These are phyloP conservation scores for Trachymyrmex septentrionalis DNA, from an alignment of 1,140 invertebrate species.

Conservation along the genomic window DNA sequence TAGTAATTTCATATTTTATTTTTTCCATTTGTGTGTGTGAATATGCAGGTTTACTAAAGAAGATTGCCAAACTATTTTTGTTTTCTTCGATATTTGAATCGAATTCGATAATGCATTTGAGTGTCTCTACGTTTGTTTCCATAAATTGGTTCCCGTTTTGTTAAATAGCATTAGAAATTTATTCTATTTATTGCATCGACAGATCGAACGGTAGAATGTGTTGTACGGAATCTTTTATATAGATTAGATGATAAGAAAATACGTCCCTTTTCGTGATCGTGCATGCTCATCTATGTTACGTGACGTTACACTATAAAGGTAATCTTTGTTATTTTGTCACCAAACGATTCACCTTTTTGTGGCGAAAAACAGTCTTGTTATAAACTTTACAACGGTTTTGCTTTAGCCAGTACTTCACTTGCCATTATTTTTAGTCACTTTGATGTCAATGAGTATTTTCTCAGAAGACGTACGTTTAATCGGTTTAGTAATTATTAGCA, in stretches of 20 bases:
- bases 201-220: background rate
- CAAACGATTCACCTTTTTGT: constrained; percentile 17
- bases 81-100: background rate
- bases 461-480: background rate
- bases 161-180: constrained; percentile 21
- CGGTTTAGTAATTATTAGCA: background rate
- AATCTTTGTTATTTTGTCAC: background rate
- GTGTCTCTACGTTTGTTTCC: background rate
- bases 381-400: constrained; percentile 3
- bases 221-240: background rate
- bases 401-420: constrained; percentile 3
- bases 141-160: constrained; percentile 10
- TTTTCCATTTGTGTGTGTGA: background rate
- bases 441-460: background rate
- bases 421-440: background rate
- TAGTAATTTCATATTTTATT: background rate
- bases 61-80: constrained; percentile 29
- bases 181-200: constrained; percentile 8
- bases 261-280: background rate
- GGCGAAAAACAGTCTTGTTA: constrained; percentile 4
- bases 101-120: background rate
- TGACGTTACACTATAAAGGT: constrained; percentile 32
- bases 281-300: constrained; percentile 24
- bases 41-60: background rate
- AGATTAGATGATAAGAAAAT: background rate